Percentiles rank a stretch among this genome's conserved stretches.
These are phyloP conservation scores for Syngnathus floridae DNA, from an alignment of 2,113 vertebrate genomes.

Conservation along the genomic window DNA sequence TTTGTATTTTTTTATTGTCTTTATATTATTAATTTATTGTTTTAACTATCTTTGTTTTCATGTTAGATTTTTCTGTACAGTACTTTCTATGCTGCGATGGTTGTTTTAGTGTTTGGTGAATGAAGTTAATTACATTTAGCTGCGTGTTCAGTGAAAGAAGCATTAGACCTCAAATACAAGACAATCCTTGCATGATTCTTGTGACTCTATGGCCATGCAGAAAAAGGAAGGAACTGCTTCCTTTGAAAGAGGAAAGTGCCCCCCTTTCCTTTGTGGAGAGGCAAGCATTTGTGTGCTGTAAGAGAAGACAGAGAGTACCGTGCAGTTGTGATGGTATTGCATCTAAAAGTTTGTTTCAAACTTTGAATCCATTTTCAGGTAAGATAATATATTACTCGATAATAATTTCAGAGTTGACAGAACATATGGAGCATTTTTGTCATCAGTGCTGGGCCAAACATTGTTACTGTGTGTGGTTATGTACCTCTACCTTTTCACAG, in stretches of 20 bases:
- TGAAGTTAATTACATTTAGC: too few relatives aligned
- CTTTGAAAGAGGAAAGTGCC: constrained; percentile 65
- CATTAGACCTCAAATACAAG: constrained; percentile 54
- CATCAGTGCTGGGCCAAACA: background rate
- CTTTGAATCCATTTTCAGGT: constrained; percentile 37
- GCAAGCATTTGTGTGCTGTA: constrained; percentile 50
- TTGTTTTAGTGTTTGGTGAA: too few relatives aligned
- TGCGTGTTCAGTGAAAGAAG: background rate
- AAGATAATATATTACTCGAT: constrained; percentile 23
- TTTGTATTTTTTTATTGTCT: too few relatives aligned
- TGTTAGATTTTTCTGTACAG: too few relatives aligned
- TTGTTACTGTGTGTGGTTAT: background rate
- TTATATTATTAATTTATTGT: too few relatives aligned
- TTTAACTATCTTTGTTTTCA: too few relatives aligned
- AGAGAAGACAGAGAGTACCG: constrained; percentile 30
- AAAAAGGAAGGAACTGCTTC: constrained; percentile 73
- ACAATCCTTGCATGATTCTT: constrained; percentile 48
- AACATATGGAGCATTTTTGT: background rate
- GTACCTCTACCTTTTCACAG: background rate
- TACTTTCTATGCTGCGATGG: too few relatives aligned
- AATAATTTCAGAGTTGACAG: background rate
- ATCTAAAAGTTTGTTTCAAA: background rate
- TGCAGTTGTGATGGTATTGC: constrained; percentile 6
- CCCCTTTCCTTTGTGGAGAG: constrained; percentile 57
- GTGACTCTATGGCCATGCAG: constrained; percentile 48